Percentiles rank a stretch among this genome's conserved stretches.
These are phyloP conservation scores for Spheniscus mendiculus DNA, from an alignment of 2,113 vertebrate genomes.

Conservation along the genomic window DNA sequence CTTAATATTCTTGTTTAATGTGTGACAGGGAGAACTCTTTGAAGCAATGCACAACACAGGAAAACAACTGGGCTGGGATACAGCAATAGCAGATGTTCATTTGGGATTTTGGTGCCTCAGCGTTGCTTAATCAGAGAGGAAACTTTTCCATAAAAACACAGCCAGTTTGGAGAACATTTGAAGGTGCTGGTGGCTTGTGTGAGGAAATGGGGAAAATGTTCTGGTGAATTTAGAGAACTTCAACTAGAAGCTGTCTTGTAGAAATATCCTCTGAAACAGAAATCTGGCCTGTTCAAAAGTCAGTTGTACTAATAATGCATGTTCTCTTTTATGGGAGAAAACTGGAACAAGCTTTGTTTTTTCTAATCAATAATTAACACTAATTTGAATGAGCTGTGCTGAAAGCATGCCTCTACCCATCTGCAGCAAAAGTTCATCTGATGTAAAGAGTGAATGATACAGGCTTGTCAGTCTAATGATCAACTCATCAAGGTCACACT, in stretches of 20 bases:
- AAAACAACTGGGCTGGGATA: neutral
- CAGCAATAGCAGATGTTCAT: neutral
- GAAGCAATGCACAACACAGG: neutral
- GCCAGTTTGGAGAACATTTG: neutral
- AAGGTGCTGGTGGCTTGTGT: neutral
- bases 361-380: conserved; percentile 5
- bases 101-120: neutral
- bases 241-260: neutral
- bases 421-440: neutral
- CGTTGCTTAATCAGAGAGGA: neutral
- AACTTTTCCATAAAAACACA: neutral
- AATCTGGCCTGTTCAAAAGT: neutral
- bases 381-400: neutral
- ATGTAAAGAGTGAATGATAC: neutral
- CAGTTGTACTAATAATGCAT: neutral
- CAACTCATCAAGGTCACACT: neutral
- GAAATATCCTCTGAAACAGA: neutral
- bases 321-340: neutral
- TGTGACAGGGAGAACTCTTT: neutral
- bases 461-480: neutral
- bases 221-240: neutral
- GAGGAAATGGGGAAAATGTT: neutral
- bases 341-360: neutral
- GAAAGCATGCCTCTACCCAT: neutral
- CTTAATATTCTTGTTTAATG: neutral